These are phyloP conservation scores for Drosophila quinaria DNA, from an alignment of 2,888 invertebrate genomes.

Conservation along the genomic window DNA sequence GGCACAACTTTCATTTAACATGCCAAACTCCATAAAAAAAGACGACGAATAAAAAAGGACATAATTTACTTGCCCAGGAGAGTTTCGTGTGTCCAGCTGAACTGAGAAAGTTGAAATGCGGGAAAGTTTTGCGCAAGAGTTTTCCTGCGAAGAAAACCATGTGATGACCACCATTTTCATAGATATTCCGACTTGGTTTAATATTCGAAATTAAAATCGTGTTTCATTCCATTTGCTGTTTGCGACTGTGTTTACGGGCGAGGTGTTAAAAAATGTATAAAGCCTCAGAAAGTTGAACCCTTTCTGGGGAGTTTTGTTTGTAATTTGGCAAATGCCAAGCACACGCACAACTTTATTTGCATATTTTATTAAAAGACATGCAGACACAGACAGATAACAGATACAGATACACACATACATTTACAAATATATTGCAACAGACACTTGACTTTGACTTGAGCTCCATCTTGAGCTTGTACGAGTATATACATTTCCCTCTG, in stretches of 20 bases:
- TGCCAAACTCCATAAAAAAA: conserved; percentile 42
- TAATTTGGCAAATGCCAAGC: conserved; percentile 61
- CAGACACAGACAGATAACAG: conserved; percentile 9
- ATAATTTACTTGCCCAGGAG: conserved; percentile 36
- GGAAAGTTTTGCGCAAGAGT: conserved; percentile 29
- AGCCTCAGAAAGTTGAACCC: conserved; percentile 55
- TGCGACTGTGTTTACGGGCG: conserved; percentile 29
- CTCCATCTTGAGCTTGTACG: conserved; percentile 27
- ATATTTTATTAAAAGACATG: conserved; percentile 70
- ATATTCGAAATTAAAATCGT: conserved; percentile 59
- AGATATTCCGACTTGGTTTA: conserved; percentile 30
- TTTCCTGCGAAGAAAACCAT: not conserved
- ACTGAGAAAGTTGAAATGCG: conserved; percentile 10
- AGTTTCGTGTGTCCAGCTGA: conserved; percentile 30
- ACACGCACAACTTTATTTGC: conserved; percentile 68
- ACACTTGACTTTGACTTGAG: conserved; percentile 66
- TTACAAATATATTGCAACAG: conserved; percentile 26
- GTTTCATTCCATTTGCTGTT: conserved; percentile 40
- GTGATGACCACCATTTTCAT: conserved; percentile 21
- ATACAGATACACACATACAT: conserved; percentile 1
- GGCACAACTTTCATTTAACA: conserved; percentile 38
- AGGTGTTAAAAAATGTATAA: conserved; percentile 57
- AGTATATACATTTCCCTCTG: conserved; percentile 12
- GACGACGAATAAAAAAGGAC: conserved; percentile 8
- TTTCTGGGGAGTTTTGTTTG: conserved; percentile 56